Conservation (phyloP, 35 echinoderm and acorn worm species). For the Eucidaris tribuloides region DNA sequence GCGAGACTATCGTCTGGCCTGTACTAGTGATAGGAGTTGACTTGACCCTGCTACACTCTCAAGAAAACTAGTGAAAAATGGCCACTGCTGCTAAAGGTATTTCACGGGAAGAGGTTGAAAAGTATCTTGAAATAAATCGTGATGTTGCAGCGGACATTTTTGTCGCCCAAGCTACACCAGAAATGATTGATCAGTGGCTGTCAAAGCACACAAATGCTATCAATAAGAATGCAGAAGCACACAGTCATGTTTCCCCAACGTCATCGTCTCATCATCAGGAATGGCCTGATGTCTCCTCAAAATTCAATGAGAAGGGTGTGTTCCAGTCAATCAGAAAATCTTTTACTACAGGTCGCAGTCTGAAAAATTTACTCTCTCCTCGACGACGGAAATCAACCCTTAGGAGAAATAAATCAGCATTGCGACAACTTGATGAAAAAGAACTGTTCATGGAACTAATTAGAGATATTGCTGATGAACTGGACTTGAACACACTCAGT, state of each 20-base stretch:
- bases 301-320: conserved; percentile 43
- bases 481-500: conserved; percentile 91
- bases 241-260: too few relatives aligned
- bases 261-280: conserved; percentile 7
- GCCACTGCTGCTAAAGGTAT: conserved; percentile 30
- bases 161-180: conserved; percentile 70
- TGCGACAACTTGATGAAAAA: conserved; percentile 91
- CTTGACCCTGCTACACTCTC: too few relatives aligned
- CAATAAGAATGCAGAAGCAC: conserved; percentile 19
- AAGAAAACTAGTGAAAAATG: too few relatives aligned
- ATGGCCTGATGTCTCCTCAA: conserved; percentile 38
- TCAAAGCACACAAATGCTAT: conserved; percentile 56
- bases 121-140: conserved; percentile 68
- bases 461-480: conserved; percentile 95
- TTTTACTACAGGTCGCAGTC: conserved; percentile 73
- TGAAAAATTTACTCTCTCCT: conserved; percentile 76
- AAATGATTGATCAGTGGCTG: conserved; percentile 86
- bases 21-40: too few relatives aligned
- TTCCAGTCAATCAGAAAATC: conserved; percentile 87
- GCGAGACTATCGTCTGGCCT: too few relatives aligned
- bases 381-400: conserved; percentile 65
- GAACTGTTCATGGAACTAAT: conserved; percentile 99
- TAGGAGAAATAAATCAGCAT: conserved; percentile 83
- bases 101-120: conserved; percentile 71
- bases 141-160: conserved; percentile 69